Evolutionary conservation across 2,797 vertebrate species (phyloP).

Genomic region (Nyctalus aviator): DNA sequence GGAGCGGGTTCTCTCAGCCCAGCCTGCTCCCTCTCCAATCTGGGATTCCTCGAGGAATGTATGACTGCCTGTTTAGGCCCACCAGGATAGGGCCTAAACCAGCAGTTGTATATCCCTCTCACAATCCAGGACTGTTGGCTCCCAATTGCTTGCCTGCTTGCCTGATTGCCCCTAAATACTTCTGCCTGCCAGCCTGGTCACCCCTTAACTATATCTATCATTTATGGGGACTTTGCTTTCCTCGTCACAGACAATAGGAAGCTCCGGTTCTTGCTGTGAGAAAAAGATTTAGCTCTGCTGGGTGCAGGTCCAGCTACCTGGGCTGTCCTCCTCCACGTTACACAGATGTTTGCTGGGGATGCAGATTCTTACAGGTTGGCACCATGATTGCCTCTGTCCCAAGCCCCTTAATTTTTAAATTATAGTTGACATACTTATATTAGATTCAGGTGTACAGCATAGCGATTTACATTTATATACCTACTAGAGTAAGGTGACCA

Average conservation of each 20-base stretch:
- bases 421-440: not conserved
- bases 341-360: slow-evolving; percentile 93
- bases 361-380: slow-evolving; percentile 79
- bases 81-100: no score
- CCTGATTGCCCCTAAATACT: no score
- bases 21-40: no score
- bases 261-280: slow-evolving; percentile 91
- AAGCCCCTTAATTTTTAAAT: not conserved
- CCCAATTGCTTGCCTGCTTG: no score
- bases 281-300: not conserved
- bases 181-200: no score
- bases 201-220: slow-evolving; percentile 90
- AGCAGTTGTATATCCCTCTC: no score
- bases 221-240: slow-evolving; percentile 93
- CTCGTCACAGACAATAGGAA: slow-evolving; percentile 94
- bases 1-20: no score
- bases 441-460: not conserved
- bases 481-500: not conserved
- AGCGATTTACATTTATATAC: not conserved
- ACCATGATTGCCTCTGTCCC: slow-evolving; percentile 72
- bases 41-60: no score
- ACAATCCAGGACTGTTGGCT: no score
- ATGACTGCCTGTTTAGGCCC: no score
- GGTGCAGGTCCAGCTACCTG: slow-evolving; percentile 86
- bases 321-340: slow-evolving; percentile 93